A percentile compares a stretch with the other conserved stretches of the same genome.
These are phyloP conservation scores for Pangasianodon hypophthalmus DNA, from an alignment of 2,113 vertebrate species.

Conservation along the genomic window DNA sequence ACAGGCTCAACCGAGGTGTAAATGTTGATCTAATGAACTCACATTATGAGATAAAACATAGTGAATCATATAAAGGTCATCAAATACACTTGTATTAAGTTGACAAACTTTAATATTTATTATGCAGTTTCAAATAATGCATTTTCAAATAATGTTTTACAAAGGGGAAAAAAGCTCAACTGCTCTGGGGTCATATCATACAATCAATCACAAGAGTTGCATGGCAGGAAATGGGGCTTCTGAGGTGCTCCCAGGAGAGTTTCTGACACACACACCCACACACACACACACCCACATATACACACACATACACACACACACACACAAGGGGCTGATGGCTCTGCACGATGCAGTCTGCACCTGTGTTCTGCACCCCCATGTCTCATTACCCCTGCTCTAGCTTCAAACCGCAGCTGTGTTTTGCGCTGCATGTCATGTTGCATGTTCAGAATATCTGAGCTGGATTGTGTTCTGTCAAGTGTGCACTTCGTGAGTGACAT, in stretches of 20 bases:
- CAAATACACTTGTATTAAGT: not conserved
- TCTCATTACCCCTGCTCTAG: slow-evolving; percentile 56
- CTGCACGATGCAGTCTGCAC: slow-evolving; percentile 62
- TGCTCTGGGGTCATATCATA: slow-evolving; percentile 26
- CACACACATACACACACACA: slow-evolving; percentile 24
- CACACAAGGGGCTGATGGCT: slow-evolving; percentile 62
- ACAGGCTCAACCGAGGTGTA: not conserved
- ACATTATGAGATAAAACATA: not conserved
- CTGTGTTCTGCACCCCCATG: slow-evolving; percentile 50
- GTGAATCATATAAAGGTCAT: not conserved
- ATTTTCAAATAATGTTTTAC: not conserved
- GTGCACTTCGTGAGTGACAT: slow-evolving; percentile 26
- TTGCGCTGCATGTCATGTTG: slow-evolving; percentile 24
- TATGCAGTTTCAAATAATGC: not conserved
- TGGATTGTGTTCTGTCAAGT: slow-evolving; percentile 28
- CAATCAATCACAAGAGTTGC: slow-evolving; percentile 33
- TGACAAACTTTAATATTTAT: not conserved
- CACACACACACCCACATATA: not conserved
- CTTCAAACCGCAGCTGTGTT: slow-evolving; percentile 46
- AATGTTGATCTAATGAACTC: not conserved
- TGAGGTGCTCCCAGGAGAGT: slow-evolving; percentile 51
- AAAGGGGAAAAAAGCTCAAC: not conserved
- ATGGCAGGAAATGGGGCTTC: slow-evolving; percentile 58
- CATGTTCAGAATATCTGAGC: slow-evolving; percentile 44
- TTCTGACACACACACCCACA: slow-evolving; percentile 45